Evolutionary conservation across 53 echinoderm and acorn worm genomes (phyloP).

Genomic region (Antedon mediterranea): DNA sequence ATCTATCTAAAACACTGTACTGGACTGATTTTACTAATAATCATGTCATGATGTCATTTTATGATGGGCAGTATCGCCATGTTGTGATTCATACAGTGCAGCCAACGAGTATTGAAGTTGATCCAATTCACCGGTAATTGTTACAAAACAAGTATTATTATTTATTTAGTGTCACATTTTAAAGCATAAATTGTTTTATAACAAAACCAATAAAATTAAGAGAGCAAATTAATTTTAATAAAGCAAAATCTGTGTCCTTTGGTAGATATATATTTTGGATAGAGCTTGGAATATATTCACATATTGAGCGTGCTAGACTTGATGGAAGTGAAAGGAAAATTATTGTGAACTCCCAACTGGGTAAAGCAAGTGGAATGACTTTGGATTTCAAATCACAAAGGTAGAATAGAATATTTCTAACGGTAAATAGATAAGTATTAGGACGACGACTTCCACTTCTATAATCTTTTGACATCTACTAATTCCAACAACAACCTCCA

Average conservation of each 20-base stretch:
- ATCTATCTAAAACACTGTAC: slow-evolving; percentile 68
- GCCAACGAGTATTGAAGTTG: slow-evolving; percentile 66
- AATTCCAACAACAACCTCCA: no score
- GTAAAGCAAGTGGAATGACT: slow-evolving; percentile 45
- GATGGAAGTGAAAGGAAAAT: slow-evolving; percentile 43
- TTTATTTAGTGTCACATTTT: no score
- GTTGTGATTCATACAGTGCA: slow-evolving; percentile 33
- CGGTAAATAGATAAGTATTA: no score
- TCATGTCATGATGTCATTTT: slow-evolving; percentile 54
- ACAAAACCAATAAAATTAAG: no score
- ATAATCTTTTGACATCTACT: no score
- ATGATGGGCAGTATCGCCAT: slow-evolving; percentile 50
- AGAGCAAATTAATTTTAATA: no score
- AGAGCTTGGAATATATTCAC: slow-evolving; percentile 52
- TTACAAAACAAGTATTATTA: no score
- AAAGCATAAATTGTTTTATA: no score
- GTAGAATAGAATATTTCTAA: slow-evolving; percentile 29
- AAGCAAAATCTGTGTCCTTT: no score
- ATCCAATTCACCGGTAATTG: slow-evolving; percentile 46
- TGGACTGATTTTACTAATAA: slow-evolving; percentile 58
- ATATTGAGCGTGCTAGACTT: slow-evolving; percentile 62
- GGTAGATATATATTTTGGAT: slow-evolving; percentile 63
- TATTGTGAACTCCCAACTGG: slow-evolving; percentile 11
- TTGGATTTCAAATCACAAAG: slow-evolving; percentile 36
- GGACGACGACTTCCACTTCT: no score